These are phyloP conservation scores for Phoxinus dragarum DNA, from an alignment of 2,797 vertebrate genomes.

Conservation along the genomic window DNA sequence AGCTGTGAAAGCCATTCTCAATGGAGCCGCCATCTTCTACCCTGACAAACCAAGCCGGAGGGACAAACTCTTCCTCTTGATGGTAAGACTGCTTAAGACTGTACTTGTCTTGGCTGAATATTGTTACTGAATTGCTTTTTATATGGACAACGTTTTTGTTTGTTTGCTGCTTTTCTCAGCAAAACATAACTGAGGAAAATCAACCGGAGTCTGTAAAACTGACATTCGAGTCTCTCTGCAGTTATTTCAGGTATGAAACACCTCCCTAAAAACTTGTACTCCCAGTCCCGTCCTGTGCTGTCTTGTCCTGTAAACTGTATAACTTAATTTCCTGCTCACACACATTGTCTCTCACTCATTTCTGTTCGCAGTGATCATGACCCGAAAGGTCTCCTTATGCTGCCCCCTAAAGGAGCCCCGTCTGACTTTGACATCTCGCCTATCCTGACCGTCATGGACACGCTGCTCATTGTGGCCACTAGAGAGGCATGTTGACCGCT, in stretches of 20 bases:
- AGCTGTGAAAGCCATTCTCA: constrained; percentile 89
- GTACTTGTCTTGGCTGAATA: background rate
- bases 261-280: background rate
- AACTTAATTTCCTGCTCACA: background rate
- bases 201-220: constrained; percentile 90
- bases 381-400: constrained; percentile 89
- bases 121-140: background rate
- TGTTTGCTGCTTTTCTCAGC: constrained; percentile 74
- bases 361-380: constrained; percentile 85
- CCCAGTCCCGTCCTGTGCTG: too few species aligned
- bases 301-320: background rate
- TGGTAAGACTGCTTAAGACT: constrained; percentile 77
- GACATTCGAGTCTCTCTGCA: constrained; percentile 93
- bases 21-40: constrained; percentile 94
- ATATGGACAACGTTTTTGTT: background rate
- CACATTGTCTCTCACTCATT: background rate
- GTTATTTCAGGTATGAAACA: constrained; percentile 89
- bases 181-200: constrained; percentile 91
- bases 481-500: constrained; percentile 76
- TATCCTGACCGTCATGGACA: constrained; percentile 90
- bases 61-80: constrained; percentile 93
- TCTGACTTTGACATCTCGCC: constrained; percentile 83
- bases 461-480: constrained; percentile 86
- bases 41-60: constrained; percentile 88
- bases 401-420: constrained; percentile 89